Base-by-base conservation (phyloP, 2,888 invertebrate species). In the Saturnia pavonia region DNA sequence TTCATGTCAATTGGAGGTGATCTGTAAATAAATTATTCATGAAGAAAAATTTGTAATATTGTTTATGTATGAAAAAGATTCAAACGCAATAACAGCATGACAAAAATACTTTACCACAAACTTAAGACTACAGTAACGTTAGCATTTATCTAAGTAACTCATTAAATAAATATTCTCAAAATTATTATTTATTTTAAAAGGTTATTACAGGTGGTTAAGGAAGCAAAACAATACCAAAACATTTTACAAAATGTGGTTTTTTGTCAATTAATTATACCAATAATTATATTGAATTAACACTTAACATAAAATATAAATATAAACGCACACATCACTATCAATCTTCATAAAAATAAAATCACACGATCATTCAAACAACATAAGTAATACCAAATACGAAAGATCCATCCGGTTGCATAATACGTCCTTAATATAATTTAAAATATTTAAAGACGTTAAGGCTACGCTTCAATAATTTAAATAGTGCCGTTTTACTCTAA, bases 401-500 rank as follows among this genome's bases (percentile, higher is more conserved):
- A 3, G 85, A 77, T n/a, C 85, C 82, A 54, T 81, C 82, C 68
- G 84, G 76, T 74, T 80, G 77, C 81, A 88, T 83, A 69, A 70
- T 68, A 51, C 11, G 57, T 16, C 73, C 65, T 71, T 65, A 19
- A 65, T 65, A 65, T 40, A 27, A 11, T 22, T 40, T 51, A 67
- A 74, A 73, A 77, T 72, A 73, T 71, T 75, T 71, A 69, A 73
- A 71, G 68, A 69, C 72, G 68, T 72, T 82, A 82, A 79, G 83
- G 78, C 84, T 83, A 79, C 75, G 78, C 81, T 72, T 74, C 74
- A 76, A 76, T 77, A 85, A 77, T 80, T 78, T 81, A 88, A 82
- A 83, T 85, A 86, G 88, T 84, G 78, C 85, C 85, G 77, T 78
- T 83, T 74, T 82, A 74, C 83, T 87, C 93, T 94, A 93, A 90